These are phyloP conservation scores for Monopis laevigella DNA, from an alignment of 2,888 invertebrate species.

Conservation along the genomic window DNA sequence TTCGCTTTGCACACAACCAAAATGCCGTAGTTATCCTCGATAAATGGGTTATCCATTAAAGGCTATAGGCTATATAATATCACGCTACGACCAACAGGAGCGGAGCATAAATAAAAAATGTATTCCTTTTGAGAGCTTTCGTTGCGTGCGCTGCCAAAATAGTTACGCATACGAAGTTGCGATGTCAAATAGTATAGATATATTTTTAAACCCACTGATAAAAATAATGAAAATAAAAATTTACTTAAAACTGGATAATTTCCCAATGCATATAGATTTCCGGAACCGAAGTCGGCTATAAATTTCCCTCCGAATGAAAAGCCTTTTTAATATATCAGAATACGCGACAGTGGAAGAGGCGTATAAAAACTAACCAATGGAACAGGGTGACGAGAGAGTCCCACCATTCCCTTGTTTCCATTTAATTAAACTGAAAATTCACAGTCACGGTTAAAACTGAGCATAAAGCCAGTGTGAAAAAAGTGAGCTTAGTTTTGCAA, in stretches of 20 bases:
- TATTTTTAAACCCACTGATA: too few relatives aligned
- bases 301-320: slow-evolving; percentile 34
- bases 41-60: too few relatives aligned
- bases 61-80: too few relatives aligned
- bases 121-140: too few relatives aligned
- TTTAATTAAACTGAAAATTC: slow-evolving; percentile 59
- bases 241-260: slow-evolving; percentile 5
- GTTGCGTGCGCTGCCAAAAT: too few relatives aligned
- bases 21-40: too few relatives aligned
- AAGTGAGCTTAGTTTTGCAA: slow-evolving; percentile 41
- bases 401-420: slow-evolving; percentile 55
- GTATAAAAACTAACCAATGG: slow-evolving; percentile 42
- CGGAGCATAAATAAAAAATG: too few relatives aligned
- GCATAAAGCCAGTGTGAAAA: slow-evolving; percentile 26
- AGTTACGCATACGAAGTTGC: too few relatives aligned
- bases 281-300: slow-evolving; percentile 45
- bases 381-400: slow-evolving; percentile 36
- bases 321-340: slow-evolving; percentile 31
- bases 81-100: too few relatives aligned
- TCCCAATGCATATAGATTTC: slow-evolving; percentile 8
- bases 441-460: slow-evolving; percentile 33
- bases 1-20: too few relatives aligned
- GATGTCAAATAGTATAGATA: too few relatives aligned
- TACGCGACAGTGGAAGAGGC: slow-evolving; percentile 25
- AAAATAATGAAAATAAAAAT: too few relatives aligned